phyloP scores from a whole-genome alignment of 2,113 vertebrate genomes.

The Laticauda colubrina region DNA sequence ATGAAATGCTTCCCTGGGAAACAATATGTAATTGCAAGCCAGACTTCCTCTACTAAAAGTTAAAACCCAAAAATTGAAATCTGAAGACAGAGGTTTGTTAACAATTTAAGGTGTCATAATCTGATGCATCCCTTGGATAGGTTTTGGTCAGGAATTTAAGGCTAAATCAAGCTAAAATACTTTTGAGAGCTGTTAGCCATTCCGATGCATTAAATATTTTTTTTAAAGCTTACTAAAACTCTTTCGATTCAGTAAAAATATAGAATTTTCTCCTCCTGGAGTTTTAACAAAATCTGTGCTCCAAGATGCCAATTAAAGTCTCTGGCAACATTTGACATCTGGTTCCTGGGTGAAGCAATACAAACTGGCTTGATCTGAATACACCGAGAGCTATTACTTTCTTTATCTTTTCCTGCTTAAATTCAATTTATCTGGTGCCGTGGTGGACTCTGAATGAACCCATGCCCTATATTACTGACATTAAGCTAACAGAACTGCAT shows the following conservation, averaged over 20 bases:
- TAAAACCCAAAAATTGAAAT: background rate
- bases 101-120: background rate
- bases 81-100: background rate
- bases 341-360: background rate
- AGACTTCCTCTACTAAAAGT: background rate
- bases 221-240: background rate
- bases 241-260: background rate
- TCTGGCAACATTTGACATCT: background rate
- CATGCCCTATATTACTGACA: background rate
- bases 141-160: background rate
- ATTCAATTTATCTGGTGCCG: background rate
- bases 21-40: background rate
- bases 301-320: background rate
- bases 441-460: background rate
- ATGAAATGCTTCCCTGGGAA: background rate
- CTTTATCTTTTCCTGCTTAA: background rate
- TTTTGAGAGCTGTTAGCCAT: background rate
- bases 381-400: background rate
- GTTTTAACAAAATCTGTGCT: background rate
- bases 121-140: background rate
- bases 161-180: background rate
- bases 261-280: background rate
- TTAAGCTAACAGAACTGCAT: slow-evolving; percentile 14
- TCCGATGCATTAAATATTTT: background rate
- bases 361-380: background rate